phyloP scores from a whole-genome alignment of 2,888 invertebrate species.

The Xylophagus ater region DNA sequence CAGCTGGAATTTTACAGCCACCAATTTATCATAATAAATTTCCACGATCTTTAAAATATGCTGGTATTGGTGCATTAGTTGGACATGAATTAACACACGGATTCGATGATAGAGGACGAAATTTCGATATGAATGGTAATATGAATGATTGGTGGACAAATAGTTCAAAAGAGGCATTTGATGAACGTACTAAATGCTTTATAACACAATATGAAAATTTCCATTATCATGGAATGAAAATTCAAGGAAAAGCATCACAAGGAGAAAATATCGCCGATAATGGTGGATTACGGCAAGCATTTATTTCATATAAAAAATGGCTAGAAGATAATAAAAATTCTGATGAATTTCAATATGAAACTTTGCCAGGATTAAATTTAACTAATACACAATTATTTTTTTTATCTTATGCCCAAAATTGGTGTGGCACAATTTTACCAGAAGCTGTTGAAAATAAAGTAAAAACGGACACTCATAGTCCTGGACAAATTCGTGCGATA shows the following conservation, averaged over 20 bases:
- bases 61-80: slow-evolving; percentile 22
- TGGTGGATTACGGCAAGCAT: slow-evolving; percentile 21
- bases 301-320: slow-evolving; percentile 21
- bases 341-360: slow-evolving; percentile 15
- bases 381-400: slow-evolving; percentile 21
- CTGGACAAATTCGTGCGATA: slow-evolving; percentile 20
- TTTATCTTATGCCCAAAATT: slow-evolving; percentile 20
- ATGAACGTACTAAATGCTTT: slow-evolving; percentile 20
- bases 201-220: slow-evolving; percentile 21
- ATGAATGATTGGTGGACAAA: slow-evolving; percentile 21
- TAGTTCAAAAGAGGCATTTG: slow-evolving; percentile 16
- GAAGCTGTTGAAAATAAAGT: slow-evolving; percentile 18
- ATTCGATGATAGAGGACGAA: slow-evolving; percentile 20
- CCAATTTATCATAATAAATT: slow-evolving; percentile 80
- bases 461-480: slow-evolving; percentile 18
- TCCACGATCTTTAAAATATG: slow-evolving; percentile 43
- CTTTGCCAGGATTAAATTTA: slow-evolving; percentile 18
- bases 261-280: slow-evolving; percentile 23
- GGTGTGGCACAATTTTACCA: slow-evolving; percentile 20
- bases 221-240: slow-evolving; percentile 17
- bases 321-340: slow-evolving; percentile 15
- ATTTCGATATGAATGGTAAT: slow-evolving; percentile 18
- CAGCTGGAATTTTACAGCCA: slow-evolving; percentile 81
- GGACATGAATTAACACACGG: slow-evolving; percentile 24
- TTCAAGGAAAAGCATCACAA: slow-evolving; percentile 15